Evolutionary conservation across 2,113 vertebrate genomes (phyloP).

Genomic region (Tinamus guttatus): DNA sequence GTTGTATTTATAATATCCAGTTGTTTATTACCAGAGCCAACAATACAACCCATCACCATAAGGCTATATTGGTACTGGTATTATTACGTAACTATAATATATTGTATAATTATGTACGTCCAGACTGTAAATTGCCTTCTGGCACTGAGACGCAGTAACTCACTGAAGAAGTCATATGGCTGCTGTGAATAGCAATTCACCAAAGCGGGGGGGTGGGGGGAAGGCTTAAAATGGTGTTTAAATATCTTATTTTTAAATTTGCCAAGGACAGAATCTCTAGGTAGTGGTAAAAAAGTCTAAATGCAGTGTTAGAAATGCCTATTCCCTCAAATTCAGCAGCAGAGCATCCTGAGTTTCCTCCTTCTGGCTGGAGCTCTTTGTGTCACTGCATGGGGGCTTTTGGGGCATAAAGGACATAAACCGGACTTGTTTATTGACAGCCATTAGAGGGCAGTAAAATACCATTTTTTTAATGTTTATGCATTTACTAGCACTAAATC

Average conservation of each 20-base stretch:
- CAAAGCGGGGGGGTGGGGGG: not conserved
- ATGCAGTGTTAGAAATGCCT: not conserved
- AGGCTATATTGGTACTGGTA: not conserved
- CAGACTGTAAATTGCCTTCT: not conserved
- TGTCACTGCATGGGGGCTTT: not conserved
- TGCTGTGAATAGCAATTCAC: not conserved
- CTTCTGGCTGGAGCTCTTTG: not conserved
- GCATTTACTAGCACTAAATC: fast-evolving
- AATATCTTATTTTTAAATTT: not conserved
- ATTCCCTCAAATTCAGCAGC: not conserved
- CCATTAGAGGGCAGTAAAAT: conserved; percentile 75
- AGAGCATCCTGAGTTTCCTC: not conserved
- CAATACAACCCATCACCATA: not conserved
- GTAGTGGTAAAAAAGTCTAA: not conserved
- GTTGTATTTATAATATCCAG: not conserved
- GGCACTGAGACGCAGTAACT: not conserved
- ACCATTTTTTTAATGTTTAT: not conserved
- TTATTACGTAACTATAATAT: not conserved
- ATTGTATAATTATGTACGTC: not conserved
- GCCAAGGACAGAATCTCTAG: not conserved
- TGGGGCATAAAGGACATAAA: not conserved
- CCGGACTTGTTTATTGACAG: not conserved
- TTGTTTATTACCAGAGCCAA: not conserved
- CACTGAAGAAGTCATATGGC: not conserved
- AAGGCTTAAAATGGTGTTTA: not conserved